A percentile compares a stretch with the other conserved stretches of the same genome.
phyloP scores from a whole-genome alignment of 2,888 invertebrate genomes.

The Malachius bipustulatus region DNA sequence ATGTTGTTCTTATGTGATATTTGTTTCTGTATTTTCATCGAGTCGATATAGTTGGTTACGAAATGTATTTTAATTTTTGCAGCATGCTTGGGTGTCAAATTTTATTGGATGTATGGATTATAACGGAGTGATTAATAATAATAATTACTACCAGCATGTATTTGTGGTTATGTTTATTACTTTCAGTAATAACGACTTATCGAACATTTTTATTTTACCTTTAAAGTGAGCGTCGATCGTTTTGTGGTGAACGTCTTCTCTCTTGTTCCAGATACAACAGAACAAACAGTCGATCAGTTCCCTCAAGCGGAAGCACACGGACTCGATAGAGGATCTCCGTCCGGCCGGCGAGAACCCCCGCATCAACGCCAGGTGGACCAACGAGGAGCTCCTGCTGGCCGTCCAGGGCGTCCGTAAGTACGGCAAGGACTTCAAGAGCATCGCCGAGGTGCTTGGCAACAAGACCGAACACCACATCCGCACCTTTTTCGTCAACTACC shows the following conservation, averaged over 20 bases:
- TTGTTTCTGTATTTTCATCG: too few relatives aligned
- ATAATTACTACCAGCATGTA: too few relatives aligned
- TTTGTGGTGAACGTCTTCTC: slow-evolving; percentile 15
- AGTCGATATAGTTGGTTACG: too few relatives aligned
- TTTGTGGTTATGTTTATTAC: too few relatives aligned
- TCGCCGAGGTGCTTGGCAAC: slow-evolving; percentile 88
- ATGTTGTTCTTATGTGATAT: too few relatives aligned
- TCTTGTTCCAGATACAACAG: slow-evolving; percentile 69
- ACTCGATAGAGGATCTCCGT: slow-evolving; percentile 36
- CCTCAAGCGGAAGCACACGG: slow-evolving; percentile 62
- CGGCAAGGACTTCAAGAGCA: slow-evolving; percentile 83
- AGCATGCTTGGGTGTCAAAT: too few relatives aligned
- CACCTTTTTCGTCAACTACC: slow-evolving; percentile 83
- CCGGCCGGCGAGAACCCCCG: slow-evolving; percentile 39
- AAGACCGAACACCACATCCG: slow-evolving; percentile 90
- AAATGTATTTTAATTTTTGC: too few relatives aligned
- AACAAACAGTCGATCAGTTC: slow-evolving; percentile 88
- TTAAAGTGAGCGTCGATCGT: slow-evolving; percentile 1
- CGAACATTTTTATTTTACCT: slow-evolving; percentile 12
- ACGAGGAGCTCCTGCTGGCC: slow-evolving; percentile 82
- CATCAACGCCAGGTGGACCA: slow-evolving; percentile 76
- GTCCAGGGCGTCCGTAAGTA: slow-evolving; percentile 78
- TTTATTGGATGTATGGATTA: too few relatives aligned
- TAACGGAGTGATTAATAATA: too few relatives aligned
- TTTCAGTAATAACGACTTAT: too few relatives aligned